Conservation (phyloP, 2,797 vertebrate genomes). For the Echeneis naucrates region DNA sequence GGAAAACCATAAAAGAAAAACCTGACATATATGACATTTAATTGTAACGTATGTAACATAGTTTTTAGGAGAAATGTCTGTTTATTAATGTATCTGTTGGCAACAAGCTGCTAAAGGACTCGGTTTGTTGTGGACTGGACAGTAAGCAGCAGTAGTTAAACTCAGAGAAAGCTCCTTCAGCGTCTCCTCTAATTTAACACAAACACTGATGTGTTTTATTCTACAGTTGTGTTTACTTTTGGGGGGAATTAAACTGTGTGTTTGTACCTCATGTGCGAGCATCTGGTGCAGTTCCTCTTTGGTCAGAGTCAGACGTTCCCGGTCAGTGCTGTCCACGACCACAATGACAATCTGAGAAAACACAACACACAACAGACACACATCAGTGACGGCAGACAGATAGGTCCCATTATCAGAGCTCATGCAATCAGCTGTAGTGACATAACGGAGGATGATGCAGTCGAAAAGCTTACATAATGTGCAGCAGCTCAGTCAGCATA, state of each 20-base stretch:
- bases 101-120: too few species aligned
- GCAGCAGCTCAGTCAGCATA: background rate
- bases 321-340: constrained; percentile 91
- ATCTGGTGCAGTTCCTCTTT: constrained; percentile 89
- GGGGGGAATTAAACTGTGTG: background rate
- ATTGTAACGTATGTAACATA: too few species aligned
- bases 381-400: background rate
- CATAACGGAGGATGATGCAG: background rate
- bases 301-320: constrained; percentile 85
- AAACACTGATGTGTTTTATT: background rate
- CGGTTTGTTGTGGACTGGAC: too few species aligned
- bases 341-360: constrained; percentile 88
- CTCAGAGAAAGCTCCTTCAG: too few species aligned
- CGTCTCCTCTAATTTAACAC: background rate
- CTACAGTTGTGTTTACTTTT: background rate
- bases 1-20: background rate
- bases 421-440: background rate
- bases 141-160: too few species aligned
- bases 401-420: background rate
- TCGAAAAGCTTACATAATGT: constrained; percentile 33
- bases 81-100: background rate
- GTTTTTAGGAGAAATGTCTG: background rate
- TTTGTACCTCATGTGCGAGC: constrained; percentile 88
- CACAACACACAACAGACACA: background rate
- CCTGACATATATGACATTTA: too few species aligned